Evolutionary conservation across 2,113 vertebrate species (phyloP).

Genomic region (Perca flavescens): DNA sequence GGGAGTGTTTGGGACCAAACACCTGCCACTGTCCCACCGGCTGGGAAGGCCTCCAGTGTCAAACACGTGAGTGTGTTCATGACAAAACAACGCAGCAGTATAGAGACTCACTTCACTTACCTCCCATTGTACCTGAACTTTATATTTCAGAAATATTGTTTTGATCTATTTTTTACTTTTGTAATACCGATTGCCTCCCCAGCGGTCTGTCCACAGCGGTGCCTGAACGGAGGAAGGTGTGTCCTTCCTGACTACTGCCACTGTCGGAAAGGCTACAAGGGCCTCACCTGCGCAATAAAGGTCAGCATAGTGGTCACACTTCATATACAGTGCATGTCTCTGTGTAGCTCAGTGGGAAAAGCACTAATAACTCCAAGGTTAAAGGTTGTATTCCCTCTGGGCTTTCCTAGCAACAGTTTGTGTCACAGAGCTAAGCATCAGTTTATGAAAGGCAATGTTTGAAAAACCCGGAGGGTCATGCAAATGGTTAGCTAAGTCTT

Average conservation of each 20-base stretch:
- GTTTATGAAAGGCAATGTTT: too few species aligned
- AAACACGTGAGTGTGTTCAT: slow-evolving; percentile 86
- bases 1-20: slow-evolving; percentile 89
- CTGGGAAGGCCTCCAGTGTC: slow-evolving; percentile 92
- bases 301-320: slow-evolving; percentile 43
- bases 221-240: slow-evolving; percentile 90
- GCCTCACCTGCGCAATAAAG: slow-evolving; percentile 87
- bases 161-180: background rate
- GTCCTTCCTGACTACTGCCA: slow-evolving; percentile 87
- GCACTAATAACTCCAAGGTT: background rate
- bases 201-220: slow-evolving; percentile 90
- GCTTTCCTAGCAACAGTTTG: background rate
- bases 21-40: slow-evolving; percentile 86
- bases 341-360: background rate
- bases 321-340: background rate
- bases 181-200: slow-evolving; percentile 9
- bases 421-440: background rate
- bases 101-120: background rate
- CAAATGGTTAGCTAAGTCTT: background rate
- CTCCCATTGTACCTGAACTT: background rate
- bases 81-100: background rate
- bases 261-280: slow-evolving; percentile 87
- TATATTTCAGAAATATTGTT: background rate
- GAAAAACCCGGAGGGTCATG: background rate
- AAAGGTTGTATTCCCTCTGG: background rate